These are phyloP conservation scores for Drosophila rufa DNA, from an alignment of 1,140 invertebrate species.

Conservation along the genomic window DNA sequence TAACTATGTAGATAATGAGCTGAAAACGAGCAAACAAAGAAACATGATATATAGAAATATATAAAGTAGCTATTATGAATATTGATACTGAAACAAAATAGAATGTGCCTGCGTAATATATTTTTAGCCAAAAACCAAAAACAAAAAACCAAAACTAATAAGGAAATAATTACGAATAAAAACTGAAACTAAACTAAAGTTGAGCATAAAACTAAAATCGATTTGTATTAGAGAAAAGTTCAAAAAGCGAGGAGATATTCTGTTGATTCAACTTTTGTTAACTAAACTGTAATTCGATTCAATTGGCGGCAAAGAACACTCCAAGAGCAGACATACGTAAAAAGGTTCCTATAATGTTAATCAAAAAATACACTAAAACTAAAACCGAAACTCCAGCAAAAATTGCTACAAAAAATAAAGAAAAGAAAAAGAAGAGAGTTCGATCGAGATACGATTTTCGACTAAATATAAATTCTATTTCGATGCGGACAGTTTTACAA, in stretches of 20 bases:
- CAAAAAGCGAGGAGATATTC: constrained; percentile 58
- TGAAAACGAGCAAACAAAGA: constrained; percentile 67
- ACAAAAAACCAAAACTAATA: constrained; percentile 26
- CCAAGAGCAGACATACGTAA: constrained; percentile 76
- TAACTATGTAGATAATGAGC: constrained; percentile 75
- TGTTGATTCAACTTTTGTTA: constrained; percentile 32
- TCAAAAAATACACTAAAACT: constrained; percentile 60
- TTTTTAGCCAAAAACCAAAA: constrained; percentile 74
- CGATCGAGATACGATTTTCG: constrained; percentile 34
- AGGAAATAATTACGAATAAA: constrained; percentile 20
- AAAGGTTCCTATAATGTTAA: constrained; percentile 84
- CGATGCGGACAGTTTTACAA: constrained; percentile 79
- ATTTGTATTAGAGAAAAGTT: constrained; percentile 73
- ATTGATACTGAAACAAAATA: constrained; percentile 85
- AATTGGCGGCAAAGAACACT: constrained; percentile 38
- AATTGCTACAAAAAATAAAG: constrained; percentile 9
- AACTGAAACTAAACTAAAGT: constrained; percentile 45
- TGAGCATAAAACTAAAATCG: constrained; percentile 36
- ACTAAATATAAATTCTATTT: constrained; percentile 61
- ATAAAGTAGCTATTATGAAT: constrained; percentile 73
- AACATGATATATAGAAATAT: constrained; percentile 48
- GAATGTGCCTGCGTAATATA: constrained; percentile 85
- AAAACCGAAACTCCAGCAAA: constrained; percentile 41
- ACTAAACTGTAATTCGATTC: constrained; percentile 39
- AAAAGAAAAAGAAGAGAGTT: constrained; percentile 6